Percentiles rank a stretch among this genome's conserved stretches.
phyloP scores from a whole-genome alignment of 2,113 vertebrate genomes.

The Ellobius talpinus region DNA sequence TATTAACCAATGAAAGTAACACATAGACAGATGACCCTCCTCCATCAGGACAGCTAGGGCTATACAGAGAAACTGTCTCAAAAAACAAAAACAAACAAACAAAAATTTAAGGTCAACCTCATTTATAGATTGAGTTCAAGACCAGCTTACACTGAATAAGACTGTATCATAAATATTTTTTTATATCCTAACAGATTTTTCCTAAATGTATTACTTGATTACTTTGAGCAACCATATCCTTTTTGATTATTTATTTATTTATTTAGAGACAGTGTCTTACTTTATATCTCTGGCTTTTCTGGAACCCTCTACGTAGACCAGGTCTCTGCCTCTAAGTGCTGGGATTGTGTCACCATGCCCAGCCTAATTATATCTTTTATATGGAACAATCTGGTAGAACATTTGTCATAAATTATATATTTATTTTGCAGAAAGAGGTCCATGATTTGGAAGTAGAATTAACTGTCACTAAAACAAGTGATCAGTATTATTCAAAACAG shows the following conservation, averaged over 20 bases:
- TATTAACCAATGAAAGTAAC: too few relatives aligned
- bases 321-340: background rate
- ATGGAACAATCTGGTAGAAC: constrained; percentile 29
- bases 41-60: background rate
- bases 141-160: background rate
- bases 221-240: background rate
- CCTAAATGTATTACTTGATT: background rate
- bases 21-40: too few relatives aligned
- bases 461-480: constrained; percentile 86
- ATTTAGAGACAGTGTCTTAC: background rate
- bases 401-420: constrained; percentile 39
- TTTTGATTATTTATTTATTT: background rate
- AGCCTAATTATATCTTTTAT: constrained; percentile 16
- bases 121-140: background rate
- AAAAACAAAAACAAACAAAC: background rate
- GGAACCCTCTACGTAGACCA: background rate
- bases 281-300: background rate
- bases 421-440: constrained; percentile 88
- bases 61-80: background rate
- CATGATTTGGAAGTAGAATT: constrained; percentile 88
- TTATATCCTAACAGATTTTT: background rate
- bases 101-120: background rate
- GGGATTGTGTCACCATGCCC: background rate
- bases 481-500: constrained; percentile 84
- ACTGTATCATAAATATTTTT: background rate